Conservation (phyloP, 2,113 vertebrate species). For the Oreochromis tanganicae region DNA sequence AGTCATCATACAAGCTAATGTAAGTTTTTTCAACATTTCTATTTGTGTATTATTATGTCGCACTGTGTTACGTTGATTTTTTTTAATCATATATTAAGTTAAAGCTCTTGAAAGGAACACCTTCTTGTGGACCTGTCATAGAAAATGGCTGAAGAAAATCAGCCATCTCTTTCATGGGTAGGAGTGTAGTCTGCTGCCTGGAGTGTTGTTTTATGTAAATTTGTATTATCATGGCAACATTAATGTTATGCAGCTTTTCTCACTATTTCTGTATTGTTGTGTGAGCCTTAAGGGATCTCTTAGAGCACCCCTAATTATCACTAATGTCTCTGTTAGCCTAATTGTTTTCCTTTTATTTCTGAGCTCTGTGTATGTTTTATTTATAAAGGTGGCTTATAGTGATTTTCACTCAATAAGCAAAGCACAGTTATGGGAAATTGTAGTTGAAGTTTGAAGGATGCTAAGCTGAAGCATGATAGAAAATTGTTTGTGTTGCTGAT, state of each 20-base stretch:
- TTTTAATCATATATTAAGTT: neutral
- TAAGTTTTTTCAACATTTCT: slow-evolving; percentile 63
- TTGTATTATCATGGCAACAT: neutral
- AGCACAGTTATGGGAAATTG: neutral
- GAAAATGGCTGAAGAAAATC: neutral
- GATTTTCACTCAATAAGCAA: neutral
- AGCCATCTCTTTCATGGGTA: neutral
- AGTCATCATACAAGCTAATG: slow-evolving; percentile 92
- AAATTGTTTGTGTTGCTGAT: neutral
- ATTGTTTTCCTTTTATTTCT: slow-evolving; percentile 15
- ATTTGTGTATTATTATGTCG: neutral
- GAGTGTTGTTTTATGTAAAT: neutral
- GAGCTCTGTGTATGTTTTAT: neutral
- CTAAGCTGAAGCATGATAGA: neutral
- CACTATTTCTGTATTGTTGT: neutral
- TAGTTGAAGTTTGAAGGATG: neutral
- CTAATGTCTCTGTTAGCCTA: slow-evolving; percentile 20
- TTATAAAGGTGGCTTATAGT: neutral
- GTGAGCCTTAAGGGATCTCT: neutral
- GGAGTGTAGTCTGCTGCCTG: neutral
- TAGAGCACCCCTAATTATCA: slow-evolving; percentile 14
- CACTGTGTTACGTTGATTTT: neutral
- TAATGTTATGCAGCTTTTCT: neutral
- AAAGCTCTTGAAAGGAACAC: neutral
- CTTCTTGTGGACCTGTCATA: neutral